phyloP scores from a whole-genome alignment of 2,888 invertebrate genomes.

The Lumbricus terrestris region DNA sequence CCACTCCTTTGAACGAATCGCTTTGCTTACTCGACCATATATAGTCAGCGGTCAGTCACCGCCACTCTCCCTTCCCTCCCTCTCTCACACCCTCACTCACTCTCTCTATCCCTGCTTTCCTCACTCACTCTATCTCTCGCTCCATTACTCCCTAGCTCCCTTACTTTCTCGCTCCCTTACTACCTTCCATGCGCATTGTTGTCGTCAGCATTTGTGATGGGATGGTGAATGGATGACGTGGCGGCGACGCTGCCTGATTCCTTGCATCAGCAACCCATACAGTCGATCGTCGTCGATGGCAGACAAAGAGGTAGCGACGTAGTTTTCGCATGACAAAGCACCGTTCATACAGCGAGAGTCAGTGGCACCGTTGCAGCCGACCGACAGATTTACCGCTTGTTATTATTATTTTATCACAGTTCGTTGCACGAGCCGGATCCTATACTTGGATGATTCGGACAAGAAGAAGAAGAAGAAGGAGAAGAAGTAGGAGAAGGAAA shows the following conservation, averaged over 20 bases:
- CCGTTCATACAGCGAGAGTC: background rate
- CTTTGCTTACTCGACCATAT: background rate
- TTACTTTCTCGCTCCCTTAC: too few species aligned
- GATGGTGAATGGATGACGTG: background rate
- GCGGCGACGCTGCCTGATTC: background rate
- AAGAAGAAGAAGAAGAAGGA: background rate
- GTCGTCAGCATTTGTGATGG: background rate
- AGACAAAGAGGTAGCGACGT: background rate
- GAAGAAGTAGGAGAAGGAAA: background rate
- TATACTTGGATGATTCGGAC: background rate
- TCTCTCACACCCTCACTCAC: too few species aligned
- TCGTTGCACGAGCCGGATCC: background rate
- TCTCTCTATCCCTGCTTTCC: too few species aligned
- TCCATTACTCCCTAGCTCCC: too few species aligned
- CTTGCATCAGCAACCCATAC: background rate
- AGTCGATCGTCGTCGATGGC: too few species aligned
- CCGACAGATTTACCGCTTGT: background rate
- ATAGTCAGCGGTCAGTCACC: background rate
- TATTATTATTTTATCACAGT: slow-evolving; percentile 3
- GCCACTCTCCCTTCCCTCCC: too few species aligned
- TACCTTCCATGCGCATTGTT: background rate
- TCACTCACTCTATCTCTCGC: too few species aligned
- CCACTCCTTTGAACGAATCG: background rate
- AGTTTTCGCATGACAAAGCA: background rate
- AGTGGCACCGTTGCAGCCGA: too few species aligned